Evolutionary conservation across 2,888 invertebrate species (phyloP).

Genomic region (Subacronicta megacephala): DNA sequence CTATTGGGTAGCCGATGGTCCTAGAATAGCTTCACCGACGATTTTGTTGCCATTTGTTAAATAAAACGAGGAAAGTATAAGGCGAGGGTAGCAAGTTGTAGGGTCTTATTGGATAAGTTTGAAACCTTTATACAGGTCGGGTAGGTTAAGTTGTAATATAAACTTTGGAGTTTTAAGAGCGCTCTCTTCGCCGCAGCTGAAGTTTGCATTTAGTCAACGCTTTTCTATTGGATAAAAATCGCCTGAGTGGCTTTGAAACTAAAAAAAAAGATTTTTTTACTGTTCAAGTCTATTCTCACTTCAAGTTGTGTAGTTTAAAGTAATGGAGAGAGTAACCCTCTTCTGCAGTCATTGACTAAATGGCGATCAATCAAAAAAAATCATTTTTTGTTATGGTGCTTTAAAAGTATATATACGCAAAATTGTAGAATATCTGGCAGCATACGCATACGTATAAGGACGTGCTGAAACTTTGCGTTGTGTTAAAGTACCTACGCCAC

Average conservation of each 20-base stretch:
- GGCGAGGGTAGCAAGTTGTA: conserved; percentile 63
- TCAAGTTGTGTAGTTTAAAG: background rate
- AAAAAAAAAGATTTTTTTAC: conserved; percentile 29
- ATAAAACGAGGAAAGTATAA: conserved; percentile 65
- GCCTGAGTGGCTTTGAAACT: conserved; percentile 20
- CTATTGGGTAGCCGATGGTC: conserved; percentile 24
- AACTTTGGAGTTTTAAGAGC: conserved; percentile 74
- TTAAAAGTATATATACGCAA: background rate
- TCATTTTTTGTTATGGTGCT: background rate
- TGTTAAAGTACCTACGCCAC: conserved; percentile 1
- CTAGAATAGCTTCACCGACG: conserved; percentile 42
- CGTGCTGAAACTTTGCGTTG: background rate
- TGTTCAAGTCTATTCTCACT: conserved; percentile 17
- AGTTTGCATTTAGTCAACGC: conserved; percentile 59
- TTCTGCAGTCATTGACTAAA: no score
- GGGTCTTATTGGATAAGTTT: conserved; percentile 85
- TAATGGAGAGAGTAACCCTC: no score
- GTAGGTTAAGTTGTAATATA: conserved; percentile 82
- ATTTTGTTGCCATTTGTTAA: conserved; percentile 62
- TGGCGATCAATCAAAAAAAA: no score
- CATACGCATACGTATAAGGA: background rate
- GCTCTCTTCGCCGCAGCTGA: conserved; percentile 58
- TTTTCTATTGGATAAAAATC: conserved; percentile 48
- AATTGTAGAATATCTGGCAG: no score
- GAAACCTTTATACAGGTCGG: conserved; percentile 73